These are phyloP conservation scores for Zosterops hypoxanthus DNA, from an alignment of 2,113 vertebrate species.

Conservation along the genomic window DNA sequence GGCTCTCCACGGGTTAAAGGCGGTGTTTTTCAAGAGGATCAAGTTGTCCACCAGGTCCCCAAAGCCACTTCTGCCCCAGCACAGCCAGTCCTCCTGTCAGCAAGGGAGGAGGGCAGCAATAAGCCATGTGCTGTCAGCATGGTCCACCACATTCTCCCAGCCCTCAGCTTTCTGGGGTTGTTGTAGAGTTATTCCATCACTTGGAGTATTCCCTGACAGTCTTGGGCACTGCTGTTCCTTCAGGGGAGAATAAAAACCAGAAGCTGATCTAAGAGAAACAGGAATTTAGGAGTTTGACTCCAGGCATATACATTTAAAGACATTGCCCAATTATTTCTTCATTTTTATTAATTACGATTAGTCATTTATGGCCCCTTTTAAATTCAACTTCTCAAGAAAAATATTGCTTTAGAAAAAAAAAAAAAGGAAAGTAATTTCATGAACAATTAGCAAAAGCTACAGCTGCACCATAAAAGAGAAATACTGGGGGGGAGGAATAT, in stretches of 20 bases:
- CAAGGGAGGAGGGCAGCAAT: not conserved
- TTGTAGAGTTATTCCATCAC: not conserved
- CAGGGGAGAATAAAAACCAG: not conserved
- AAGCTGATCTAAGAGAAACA: not conserved
- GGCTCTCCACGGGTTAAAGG: not conserved
- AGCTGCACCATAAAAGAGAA: not conserved
- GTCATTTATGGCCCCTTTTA: constrained; percentile 20
- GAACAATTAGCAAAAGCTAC: constrained; percentile 47
- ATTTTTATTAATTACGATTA: constrained; percentile 40
- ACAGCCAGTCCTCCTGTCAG: not conserved
- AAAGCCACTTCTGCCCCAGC: not conserved
- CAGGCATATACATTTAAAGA: constrained; percentile 9
- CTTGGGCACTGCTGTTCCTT: not conserved
- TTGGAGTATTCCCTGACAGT: not conserved
- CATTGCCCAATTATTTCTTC: constrained; percentile 22
- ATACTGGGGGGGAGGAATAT: not conserved
- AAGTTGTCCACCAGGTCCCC: not conserved
- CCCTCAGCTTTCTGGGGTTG: not conserved
- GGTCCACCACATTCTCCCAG: not conserved
- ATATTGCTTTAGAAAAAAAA: not conserved
- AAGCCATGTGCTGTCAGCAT: fast-evolving
- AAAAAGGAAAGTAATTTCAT: not conserved
- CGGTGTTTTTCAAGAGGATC: not conserved
- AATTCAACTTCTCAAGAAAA: constrained; percentile 18
- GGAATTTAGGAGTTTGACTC: constrained; percentile 13